Conservation (phyloP, 2,888 invertebrate species). For the Cacoxenus indagator region DNA sequence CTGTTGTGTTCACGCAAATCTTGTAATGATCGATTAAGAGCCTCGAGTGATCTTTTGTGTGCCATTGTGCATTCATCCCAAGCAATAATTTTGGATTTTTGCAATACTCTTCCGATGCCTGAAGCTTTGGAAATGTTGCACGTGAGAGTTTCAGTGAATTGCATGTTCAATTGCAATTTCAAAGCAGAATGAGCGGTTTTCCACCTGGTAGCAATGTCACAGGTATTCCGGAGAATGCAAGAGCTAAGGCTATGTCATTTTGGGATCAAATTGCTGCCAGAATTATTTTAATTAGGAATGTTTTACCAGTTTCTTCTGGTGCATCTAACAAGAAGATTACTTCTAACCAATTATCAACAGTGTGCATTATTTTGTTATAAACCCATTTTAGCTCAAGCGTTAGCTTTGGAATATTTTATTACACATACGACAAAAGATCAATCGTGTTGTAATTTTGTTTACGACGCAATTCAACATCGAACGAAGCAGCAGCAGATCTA, state of each 20-base stretch:
- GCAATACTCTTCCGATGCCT: background rate
- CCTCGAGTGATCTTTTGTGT: slow-evolving; percentile 19
- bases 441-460: background rate
- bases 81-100: slow-evolving; percentile 1
- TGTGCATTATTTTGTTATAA: background rate
- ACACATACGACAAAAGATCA: too few species aligned
- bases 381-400: background rate
- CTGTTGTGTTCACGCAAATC: background rate
- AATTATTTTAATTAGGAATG: slow-evolving; percentile 3
- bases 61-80: slow-evolving; percentile 17
- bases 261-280: background rate
- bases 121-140: slow-evolving; percentile 7
- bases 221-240: slow-evolving; percentile 14
- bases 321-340: slow-evolving; percentile 19
- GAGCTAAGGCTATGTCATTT: background rate
- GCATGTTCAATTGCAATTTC: too few species aligned
- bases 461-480: too few species aligned
- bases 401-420: too few species aligned
- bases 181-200: too few species aligned
- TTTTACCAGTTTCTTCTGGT: slow-evolving; percentile 17
- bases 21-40: too few species aligned
- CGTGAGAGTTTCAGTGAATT: too few species aligned
- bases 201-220: too few species aligned
- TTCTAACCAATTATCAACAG: slow-evolving; percentile 9
- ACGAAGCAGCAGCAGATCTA: background rate